Conservation (phyloP, 2,113 vertebrate genomes). For the Cochlearius cochlearius region DNA sequence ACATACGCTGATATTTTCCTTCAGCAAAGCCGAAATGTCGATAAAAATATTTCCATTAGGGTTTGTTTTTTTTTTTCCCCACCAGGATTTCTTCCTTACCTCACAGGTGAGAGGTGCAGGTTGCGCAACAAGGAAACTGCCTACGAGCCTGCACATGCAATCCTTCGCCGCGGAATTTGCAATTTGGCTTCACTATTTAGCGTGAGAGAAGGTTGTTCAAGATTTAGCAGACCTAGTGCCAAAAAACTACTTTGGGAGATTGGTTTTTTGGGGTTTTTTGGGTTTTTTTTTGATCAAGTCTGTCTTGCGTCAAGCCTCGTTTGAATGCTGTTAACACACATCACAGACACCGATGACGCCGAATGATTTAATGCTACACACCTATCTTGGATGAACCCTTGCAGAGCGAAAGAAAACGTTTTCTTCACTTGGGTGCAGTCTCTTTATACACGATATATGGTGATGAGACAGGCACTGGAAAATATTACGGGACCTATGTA, state of each 20-base stretch:
- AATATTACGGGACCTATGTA: accelerated
- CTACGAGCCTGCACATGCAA: neutral
- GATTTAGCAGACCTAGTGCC: neutral
- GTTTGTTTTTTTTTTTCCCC: too few species aligned
- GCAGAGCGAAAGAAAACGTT: neutral
- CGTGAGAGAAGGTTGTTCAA: neutral
- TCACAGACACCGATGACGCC: neutral
- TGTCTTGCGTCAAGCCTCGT: neutral
- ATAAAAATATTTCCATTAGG: neutral
- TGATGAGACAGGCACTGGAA: neutral
- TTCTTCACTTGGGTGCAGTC: neutral
- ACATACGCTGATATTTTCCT: neutral
- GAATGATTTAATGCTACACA: neutral
- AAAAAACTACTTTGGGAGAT: slow-evolving; percentile 21
- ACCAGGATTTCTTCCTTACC: neutral
- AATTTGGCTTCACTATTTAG: neutral
- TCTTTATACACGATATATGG: accelerated
- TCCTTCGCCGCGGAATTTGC: neutral
- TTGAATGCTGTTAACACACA: neutral
- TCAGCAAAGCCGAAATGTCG: neutral
- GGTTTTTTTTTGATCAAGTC: neutral
- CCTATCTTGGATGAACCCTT: neutral
- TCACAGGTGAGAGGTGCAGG: neutral
- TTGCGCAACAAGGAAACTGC: neutral
- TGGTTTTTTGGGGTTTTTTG: neutral